Evolutionary conservation across 2,888 invertebrate genomes (phyloP).

Genomic region (Aporophyla lueneburgensis): DNA sequence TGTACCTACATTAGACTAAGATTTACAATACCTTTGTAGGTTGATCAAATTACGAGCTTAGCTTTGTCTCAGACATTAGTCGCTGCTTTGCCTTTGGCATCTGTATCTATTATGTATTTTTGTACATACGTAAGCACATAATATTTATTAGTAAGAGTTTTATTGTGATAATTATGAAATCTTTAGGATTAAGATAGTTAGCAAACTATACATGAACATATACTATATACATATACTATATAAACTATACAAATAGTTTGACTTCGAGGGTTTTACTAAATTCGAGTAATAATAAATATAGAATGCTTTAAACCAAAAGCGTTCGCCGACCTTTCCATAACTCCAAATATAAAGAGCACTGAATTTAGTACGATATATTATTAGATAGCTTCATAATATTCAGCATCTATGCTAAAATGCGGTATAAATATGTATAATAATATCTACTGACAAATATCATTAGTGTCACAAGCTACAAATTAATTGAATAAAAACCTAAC

Average conservation of each 20-base stretch:
- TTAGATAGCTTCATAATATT: not conserved
- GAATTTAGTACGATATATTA: conserved; percentile 1
- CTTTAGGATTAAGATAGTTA: not conserved
- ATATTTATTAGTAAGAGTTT: conserved; percentile 7
- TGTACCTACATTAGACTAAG: conserved; percentile 31
- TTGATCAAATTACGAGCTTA: conserved; percentile 45
- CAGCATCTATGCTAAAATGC: not conserved
- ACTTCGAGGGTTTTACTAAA: not conserved
- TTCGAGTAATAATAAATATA: not conserved
- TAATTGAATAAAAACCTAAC: conserved; percentile 25
- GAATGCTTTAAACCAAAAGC: not conserved
- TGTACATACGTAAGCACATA: not conserved
- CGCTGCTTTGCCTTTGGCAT: conserved; percentile 7
- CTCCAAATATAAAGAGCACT: not conserved
- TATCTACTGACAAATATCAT: not conserved
- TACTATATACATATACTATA: no score
- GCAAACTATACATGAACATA: no score
- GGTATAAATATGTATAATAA: not conserved
- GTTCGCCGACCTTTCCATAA: not conserved
- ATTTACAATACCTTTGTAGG: conserved; percentile 32
- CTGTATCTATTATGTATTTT: conserved; percentile 7
- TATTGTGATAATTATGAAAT: not conserved
- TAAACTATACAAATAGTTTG: not conserved
- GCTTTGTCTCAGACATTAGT: conserved; percentile 44
- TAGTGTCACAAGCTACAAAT: not conserved